Evolutionary conservation across 2,113 vertebrate genomes (phyloP).

Genomic region (Gobiocypris rarus): DNA sequence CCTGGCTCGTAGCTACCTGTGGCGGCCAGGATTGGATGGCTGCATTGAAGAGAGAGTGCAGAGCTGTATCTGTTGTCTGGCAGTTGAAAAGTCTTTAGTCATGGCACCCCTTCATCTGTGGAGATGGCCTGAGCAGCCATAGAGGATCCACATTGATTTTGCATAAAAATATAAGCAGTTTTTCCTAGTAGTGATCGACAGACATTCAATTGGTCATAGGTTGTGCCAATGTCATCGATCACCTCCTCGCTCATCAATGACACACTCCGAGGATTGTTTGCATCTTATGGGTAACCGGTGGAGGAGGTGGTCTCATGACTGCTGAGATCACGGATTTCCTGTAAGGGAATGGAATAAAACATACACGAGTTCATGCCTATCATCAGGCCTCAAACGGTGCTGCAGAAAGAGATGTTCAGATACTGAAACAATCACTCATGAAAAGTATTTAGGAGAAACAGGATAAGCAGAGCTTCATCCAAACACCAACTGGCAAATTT

Average conservation of each 20-base stretch:
- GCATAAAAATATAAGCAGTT: background rate
- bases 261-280: background rate
- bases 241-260: constrained; percentile 16
- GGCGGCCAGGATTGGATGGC: background rate
- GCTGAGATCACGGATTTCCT: no score
- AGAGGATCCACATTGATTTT: background rate
- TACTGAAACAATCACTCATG: background rate
- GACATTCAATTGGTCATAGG: background rate
- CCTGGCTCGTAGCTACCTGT: background rate
- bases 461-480: background rate
- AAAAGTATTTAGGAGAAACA: background rate
- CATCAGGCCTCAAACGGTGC: constrained; percentile 8
- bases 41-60: background rate
- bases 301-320: background rate
- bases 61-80: background rate
- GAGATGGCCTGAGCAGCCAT: background rate
- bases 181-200: background rate
- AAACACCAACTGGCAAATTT: constrained; percentile 4
- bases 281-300: background rate
- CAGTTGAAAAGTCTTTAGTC: background rate
- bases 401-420: constrained; percentile 9
- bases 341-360: no score
- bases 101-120: background rate
- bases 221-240: background rate
- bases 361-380: no score